These are phyloP conservation scores for Coluber constrictor DNA, from an alignment of 2,797 vertebrate species.

Conservation along the genomic window DNA sequence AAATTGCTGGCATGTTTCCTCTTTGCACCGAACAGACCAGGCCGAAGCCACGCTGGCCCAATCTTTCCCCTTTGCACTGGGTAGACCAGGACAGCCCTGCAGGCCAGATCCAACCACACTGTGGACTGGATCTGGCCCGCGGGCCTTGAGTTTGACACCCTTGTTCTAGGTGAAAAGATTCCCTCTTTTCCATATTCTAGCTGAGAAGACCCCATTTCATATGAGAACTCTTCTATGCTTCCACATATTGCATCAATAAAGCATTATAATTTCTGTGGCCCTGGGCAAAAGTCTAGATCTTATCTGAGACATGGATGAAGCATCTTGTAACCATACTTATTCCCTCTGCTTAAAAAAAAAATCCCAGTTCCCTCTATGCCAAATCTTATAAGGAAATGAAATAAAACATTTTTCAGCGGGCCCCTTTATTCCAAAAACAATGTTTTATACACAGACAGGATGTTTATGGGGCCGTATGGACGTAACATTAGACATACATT, in stretches of 20 bases:
- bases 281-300: background rate
- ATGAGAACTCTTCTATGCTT: background rate
- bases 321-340: background rate
- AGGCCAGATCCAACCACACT: too few relatives aligned
- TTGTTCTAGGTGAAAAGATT: background rate
- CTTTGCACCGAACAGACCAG: too few relatives aligned
- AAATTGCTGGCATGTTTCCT: too few relatives aligned
- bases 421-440: background rate
- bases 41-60: too few relatives aligned
- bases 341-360: background rate
- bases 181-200: background rate
- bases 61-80: too few relatives aligned
- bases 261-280: background rate
- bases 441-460: background rate
- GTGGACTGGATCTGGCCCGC: rapidly evolving
- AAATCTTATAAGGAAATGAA: background rate
- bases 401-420: background rate
- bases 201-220: background rate
- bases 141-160: too few relatives aligned
- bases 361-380: background rate
- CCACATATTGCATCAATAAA: background rate
- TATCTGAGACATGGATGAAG: background rate
- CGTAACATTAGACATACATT: background rate
- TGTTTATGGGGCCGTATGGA: background rate
- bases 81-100: rapidly evolving